phyloP scores from a whole-genome alignment of 2,113 vertebrate genomes.

The Rhea americana region DNA sequence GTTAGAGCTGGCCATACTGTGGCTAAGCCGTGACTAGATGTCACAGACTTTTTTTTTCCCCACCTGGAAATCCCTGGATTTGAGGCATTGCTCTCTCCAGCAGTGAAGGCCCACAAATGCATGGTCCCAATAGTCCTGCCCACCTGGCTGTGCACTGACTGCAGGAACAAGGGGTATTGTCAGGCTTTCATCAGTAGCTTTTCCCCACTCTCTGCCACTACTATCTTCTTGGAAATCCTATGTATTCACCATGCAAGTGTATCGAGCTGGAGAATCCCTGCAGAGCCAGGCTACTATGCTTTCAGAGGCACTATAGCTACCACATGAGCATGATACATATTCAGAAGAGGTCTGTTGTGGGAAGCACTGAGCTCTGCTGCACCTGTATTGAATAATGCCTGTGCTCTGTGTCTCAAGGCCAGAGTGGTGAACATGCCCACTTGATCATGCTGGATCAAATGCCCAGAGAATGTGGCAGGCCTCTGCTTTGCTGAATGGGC shows the following conservation, averaged over 20 bases:
- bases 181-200: neutral
- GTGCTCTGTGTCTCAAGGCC: rapidly evolving
- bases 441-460: neutral
- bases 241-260: no score
- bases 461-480: neutral
- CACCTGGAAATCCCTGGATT: neutral
- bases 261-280: neutral
- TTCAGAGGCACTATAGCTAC: neutral
- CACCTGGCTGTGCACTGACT: rapidly evolving
- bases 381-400: rapidly evolving
- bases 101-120: neutral
- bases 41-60: no score
- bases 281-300: neutral
- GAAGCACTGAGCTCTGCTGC: neutral
- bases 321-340: neutral
- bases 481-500: neutral
- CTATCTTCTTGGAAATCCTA: neutral
- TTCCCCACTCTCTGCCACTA: neutral
- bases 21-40: rapidly evolving
- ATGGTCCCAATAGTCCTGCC: neutral
- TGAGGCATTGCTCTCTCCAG: neutral
- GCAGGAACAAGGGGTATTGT: neutral
- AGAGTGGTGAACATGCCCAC: neutral
- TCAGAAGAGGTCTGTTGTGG: neutral
- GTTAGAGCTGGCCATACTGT: no score